Base-by-base conservation (phyloP, 2,888 invertebrate species). In the Argynnis bischoffii region DNA sequence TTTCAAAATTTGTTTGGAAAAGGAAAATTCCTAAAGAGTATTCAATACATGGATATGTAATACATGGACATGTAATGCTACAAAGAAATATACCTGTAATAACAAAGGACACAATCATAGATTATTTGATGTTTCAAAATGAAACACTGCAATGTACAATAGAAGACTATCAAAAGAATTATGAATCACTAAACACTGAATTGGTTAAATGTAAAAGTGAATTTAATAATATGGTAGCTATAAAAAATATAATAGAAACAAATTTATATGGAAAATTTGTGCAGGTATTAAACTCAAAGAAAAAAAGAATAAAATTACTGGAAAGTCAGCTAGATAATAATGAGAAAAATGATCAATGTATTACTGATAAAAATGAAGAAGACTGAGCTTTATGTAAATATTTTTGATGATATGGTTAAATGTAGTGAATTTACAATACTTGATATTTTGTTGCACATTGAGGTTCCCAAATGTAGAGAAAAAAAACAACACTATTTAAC, bases 261-360 rank as follows among this genome's bases (percentile, higher is more conserved):
- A 79, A 73, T 13, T 76, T 91, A 2, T 91, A 89, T 81, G 84
- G 84, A 13, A 88, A 87, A 69, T 91, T 92, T 84, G 74, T 85
- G 0, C 80, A 85, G 60, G 68, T 92, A 47, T 75, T 92, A 31
- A 91, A 91, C 77, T 75, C 82, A 14, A 92, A 92, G 71, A 92
- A 92, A 72, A 80, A 74, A 67, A 82, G 88, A 72, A 90, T 92
- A 64, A 71, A 81, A 55, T 54, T 84, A 11, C 77, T 92, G 31
- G 87, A 92, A 79, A 81, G 84, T 21, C 78, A 78, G 55, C 65
- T 90, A 57, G 74, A 77, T 15, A 63, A 53, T 31, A 54, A 59
- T 70, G 70, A 75, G 59, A 51, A 72, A 55, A 72, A 55, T 18
- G n/a, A 18, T 47, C 41, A 41, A 57, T n/a, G 18, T 47, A n/a